Evolutionary conservation across 2,113 vertebrate species (phyloP).

Genomic region (Charina bottae): DNA sequence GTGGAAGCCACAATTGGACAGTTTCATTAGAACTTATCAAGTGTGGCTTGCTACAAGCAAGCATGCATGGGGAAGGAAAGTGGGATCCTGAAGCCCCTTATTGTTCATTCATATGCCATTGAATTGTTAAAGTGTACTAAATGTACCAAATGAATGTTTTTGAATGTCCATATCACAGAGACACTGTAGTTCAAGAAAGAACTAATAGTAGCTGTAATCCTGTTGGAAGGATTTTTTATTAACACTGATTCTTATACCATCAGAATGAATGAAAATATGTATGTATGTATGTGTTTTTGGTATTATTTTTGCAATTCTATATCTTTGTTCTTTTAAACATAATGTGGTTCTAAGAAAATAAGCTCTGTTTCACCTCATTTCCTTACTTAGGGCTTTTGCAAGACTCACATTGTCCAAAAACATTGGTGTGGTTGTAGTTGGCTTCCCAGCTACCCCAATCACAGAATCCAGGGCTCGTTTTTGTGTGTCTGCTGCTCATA

Average conservation of each 20-base stretch:
- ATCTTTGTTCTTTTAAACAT: constrained; percentile 9
- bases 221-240: neutral
- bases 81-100: neutral
- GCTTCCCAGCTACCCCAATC: constrained; percentile 91
- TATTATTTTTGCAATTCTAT: neutral
- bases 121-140: neutral
- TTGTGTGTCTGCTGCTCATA: constrained; percentile 89
- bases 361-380: constrained; percentile 9
- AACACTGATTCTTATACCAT: neutral
- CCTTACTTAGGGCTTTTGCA: constrained; percentile 82
- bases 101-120: neutral
- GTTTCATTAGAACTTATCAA: neutral
- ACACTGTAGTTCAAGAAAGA: neutral
- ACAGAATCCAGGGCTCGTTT: constrained; percentile 90
- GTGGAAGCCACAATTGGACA: neutral
- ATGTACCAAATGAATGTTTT: neutral
- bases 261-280: neutral
- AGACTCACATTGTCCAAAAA: constrained; percentile 84
- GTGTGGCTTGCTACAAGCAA: neutral
- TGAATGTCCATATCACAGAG: neutral
- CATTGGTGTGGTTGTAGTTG: constrained; percentile 91
- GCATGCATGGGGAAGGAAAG: neutral
- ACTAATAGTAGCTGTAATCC: neutral
- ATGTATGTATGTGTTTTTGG: neutral
- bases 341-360: constrained; percentile 5